phyloP scores from a whole-genome alignment of 2,113 vertebrate genomes.

The Grus americana region DNA sequence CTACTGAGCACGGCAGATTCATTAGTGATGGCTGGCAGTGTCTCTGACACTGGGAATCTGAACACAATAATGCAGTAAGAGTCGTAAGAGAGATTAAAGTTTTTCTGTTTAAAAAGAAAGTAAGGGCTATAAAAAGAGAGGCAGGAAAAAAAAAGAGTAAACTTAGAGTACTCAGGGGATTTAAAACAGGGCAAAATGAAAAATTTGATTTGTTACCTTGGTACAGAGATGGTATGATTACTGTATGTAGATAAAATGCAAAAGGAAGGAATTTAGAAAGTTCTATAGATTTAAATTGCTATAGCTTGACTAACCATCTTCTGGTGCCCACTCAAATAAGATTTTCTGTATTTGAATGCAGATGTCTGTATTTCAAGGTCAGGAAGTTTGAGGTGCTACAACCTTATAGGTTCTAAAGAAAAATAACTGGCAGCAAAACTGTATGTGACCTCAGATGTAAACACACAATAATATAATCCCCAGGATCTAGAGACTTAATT shows the following conservation, averaged over 20 bases:
- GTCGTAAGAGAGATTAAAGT: rapidly evolving
- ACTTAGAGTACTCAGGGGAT: neutral
- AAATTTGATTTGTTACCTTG: neutral
- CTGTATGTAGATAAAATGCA: neutral
- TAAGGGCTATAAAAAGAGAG: neutral
- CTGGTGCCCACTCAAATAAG: neutral
- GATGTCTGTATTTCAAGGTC: neutral
- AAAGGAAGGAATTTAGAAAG: neutral
- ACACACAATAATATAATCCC: neutral
- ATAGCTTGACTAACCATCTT: neutral
- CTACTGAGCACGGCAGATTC: neutral
- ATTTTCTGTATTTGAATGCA: neutral
- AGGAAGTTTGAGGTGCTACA: neutral
- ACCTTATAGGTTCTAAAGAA: neutral
- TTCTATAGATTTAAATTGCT: neutral
- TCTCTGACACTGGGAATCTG: neutral
- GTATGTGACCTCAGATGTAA: neutral
- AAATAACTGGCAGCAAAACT: neutral
- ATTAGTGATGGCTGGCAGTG: neutral
- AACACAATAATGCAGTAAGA: neutral
- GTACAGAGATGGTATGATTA: neutral
- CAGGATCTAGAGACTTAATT: neutral
- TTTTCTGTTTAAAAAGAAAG: neutral
- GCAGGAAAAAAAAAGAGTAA: neutral
- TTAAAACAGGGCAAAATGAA: neutral